phyloP scores from a whole-genome alignment of 92 coral and sea anemone genomes.

The Heteractis magnifica region DNA sequence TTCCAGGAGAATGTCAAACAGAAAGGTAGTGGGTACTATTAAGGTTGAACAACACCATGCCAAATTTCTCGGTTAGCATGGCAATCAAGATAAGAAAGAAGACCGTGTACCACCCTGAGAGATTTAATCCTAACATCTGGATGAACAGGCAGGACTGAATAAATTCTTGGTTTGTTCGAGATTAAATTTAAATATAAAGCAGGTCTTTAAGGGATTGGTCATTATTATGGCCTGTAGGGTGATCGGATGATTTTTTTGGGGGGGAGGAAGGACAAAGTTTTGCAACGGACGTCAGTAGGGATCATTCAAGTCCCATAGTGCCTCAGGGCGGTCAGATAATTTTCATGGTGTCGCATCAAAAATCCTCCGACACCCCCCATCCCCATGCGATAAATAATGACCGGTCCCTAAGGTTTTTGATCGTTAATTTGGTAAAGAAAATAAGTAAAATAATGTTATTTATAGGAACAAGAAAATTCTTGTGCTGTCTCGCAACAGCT shows the following conservation, averaged over 20 bases:
- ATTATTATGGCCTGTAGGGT: no score
- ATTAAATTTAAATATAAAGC: background rate
- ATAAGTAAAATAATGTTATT: background rate
- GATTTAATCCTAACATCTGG: background rate
- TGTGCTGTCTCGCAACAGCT: background rate
- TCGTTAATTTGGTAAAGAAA: background rate
- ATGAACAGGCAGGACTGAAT: background rate
- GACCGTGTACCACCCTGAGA: no score
- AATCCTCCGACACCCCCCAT: no score
- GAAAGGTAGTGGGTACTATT: constrained; percentile 43
- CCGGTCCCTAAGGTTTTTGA: background rate
- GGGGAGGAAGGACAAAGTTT: no score
- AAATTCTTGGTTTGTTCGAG: background rate
- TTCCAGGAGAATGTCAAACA: constrained; percentile 88
- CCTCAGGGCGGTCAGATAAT: no score
- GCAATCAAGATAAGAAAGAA: background rate
- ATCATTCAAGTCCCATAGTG: no score
- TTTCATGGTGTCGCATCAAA: no score
- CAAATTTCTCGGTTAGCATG: background rate
- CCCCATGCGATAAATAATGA: no score
- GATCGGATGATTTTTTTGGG: no score
- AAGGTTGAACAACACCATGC: background rate
- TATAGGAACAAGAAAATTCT: background rate
- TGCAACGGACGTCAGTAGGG: no score
- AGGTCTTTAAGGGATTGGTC: background rate